Conservation (phyloP, 2,888 invertebrate species). For the Theretra japonica region DNA sequence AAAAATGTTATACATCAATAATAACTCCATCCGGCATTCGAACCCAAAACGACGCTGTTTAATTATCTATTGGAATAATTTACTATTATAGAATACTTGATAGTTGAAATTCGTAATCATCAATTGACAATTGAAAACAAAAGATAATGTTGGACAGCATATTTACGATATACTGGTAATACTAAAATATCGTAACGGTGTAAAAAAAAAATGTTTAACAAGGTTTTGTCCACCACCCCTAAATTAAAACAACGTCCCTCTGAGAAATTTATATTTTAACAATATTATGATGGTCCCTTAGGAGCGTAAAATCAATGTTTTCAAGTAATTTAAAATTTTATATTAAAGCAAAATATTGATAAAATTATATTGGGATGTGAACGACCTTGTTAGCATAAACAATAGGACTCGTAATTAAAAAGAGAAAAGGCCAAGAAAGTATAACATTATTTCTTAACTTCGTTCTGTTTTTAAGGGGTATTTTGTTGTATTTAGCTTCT, state of each 20-base stretch:
- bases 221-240: slow-evolving; percentile 3
- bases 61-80: too few species aligned
- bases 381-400: not conserved
- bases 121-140: too few species aligned
- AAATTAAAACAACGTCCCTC: slow-evolving; percentile 21
- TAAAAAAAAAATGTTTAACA: not conserved
- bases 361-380: slow-evolving; percentile 13
- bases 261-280: slow-evolving; percentile 34
- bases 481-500: too few species aligned
- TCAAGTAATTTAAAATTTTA: slow-evolving; percentile 35
- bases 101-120: too few species aligned
- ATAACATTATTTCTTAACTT: not conserved
- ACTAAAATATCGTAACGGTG: too few species aligned
- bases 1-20: too few species aligned
- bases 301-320: slow-evolving; percentile 32
- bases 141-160: too few species aligned
- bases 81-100: too few species aligned
- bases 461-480: not conserved
- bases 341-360: slow-evolving; percentile 32
- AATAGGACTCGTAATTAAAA: not conserved
- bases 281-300: slow-evolving; percentile 33
- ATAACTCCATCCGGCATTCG: too few species aligned
- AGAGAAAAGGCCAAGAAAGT: not conserved
- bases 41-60: too few species aligned
- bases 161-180: too few species aligned